Evolutionary conservation across 2,113 vertebrate genomes (phyloP).

Genomic region (Jacana jacana): DNA sequence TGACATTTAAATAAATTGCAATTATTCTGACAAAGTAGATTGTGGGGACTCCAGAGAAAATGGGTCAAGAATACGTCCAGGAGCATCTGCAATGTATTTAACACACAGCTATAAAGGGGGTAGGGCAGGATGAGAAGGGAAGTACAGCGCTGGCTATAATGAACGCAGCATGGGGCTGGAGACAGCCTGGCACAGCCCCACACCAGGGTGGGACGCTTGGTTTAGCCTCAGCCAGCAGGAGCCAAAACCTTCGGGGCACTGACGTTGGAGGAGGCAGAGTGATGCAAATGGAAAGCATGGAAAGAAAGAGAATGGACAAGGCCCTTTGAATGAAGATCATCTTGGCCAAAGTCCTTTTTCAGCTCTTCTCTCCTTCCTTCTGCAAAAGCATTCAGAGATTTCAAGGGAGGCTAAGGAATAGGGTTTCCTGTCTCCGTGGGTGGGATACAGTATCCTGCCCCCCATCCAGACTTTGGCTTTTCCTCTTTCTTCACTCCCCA

Average conservation of each 20-base stretch:
- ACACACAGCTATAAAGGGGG: not conserved
- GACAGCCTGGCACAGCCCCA: not conserved
- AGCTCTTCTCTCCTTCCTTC: not conserved
- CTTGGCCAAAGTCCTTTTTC: not conserved
- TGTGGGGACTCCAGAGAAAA: constrained; percentile 22
- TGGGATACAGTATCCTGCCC: not conserved
- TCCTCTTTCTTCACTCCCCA: not conserved
- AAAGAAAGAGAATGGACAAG: not conserved
- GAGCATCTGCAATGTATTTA: constrained; percentile 10
- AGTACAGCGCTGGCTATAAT: not conserved
- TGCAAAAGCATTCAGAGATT: not conserved
- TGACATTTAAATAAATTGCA: constrained; percentile 73
- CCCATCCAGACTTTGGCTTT: not conserved
- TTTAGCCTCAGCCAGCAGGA: not conserved
- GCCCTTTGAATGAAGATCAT: not conserved
- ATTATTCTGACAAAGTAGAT: constrained; percentile 55
- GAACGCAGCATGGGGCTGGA: not conserved
- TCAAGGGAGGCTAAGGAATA: not conserved
- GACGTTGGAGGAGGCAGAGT: not conserved
- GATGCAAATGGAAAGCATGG: not conserved
- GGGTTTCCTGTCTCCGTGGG: not conserved
- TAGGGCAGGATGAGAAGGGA: not conserved
- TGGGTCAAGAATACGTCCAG: constrained; percentile 12
- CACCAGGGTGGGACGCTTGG: rapidly evolving
- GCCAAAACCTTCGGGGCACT: not conserved